phyloP scores from a whole-genome alignment of 2,113 vertebrate genomes.

The Nycticryphes semicollaris region DNA sequence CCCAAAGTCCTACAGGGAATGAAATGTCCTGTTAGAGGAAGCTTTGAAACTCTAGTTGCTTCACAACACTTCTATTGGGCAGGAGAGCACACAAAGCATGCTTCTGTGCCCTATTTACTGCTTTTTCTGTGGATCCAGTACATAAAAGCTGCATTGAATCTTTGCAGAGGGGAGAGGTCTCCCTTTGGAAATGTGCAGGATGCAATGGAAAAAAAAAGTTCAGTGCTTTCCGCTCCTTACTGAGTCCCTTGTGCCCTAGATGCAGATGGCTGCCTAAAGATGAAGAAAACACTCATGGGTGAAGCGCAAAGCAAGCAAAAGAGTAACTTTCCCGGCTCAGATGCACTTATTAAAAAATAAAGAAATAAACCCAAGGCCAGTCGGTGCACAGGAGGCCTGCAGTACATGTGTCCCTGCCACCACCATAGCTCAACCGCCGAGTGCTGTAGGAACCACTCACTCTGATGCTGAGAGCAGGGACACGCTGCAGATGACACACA shows the following conservation, averaged over 20 bases:
- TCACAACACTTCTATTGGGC: conserved; percentile 30
- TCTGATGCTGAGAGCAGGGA: rapidly evolving
- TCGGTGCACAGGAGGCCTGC: not conserved
- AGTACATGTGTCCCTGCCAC: rapidly evolving
- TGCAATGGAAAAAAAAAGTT: conserved; percentile 58
- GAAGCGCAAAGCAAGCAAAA: conserved; percentile 40
- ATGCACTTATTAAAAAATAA: conserved; percentile 2
- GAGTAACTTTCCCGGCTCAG: conserved; percentile 56
- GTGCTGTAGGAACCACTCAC: not conserved
- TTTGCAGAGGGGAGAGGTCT: conserved; percentile 37
- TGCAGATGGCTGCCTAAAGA: conserved; percentile 40
- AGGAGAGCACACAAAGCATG: conserved; percentile 48
- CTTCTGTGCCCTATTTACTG: conserved; percentile 60
- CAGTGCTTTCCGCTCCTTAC: conserved; percentile 47
- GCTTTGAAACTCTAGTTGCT: conserved; percentile 72
- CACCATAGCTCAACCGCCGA: rapidly evolving
- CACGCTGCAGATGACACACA: rapidly evolving
- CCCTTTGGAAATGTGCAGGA: conserved; percentile 52
- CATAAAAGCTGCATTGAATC: conserved; percentile 74
- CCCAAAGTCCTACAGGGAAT: conserved; percentile 48
- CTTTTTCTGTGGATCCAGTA: not conserved
- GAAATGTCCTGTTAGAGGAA: conserved; percentile 55
- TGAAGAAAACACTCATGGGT: conserved; percentile 8
- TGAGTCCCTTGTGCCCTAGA: conserved; percentile 53
- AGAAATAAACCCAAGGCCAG: not conserved